Evolutionary conservation across 2,113 vertebrate genomes (phyloP).

Genomic region (Chaetops frenatus): DNA sequence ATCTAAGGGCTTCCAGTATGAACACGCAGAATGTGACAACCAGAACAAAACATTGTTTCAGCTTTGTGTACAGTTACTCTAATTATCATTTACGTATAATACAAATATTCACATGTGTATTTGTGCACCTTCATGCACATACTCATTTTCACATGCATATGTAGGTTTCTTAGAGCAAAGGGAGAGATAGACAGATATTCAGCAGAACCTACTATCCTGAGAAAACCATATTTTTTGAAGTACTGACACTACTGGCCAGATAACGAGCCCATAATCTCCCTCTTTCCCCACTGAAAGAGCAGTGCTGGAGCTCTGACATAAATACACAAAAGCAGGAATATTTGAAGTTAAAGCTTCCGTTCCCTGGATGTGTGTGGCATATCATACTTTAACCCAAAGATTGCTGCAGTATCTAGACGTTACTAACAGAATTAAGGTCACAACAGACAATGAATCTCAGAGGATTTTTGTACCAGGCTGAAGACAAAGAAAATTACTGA

Average conservation of each 20-base stretch:
- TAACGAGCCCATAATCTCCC: neutral
- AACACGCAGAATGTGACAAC: neutral
- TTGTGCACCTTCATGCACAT: neutral
- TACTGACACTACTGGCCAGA: neutral
- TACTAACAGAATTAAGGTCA: constrained; percentile 26
- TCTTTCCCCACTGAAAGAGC: neutral
- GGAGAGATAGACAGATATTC: neutral
- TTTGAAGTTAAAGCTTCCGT: neutral
- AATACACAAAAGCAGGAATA: neutral
- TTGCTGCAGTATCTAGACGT: neutral
- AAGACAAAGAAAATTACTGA: neutral
- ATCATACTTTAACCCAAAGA: neutral
- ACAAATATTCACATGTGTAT: neutral
- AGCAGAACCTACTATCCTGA: neutral
- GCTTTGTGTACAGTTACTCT: neutral
- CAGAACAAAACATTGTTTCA: neutral
- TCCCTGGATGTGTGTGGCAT: neutral
- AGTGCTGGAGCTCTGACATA: neutral
- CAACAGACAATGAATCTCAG: neutral
- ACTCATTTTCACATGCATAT: neutral
- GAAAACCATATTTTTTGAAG: neutral
- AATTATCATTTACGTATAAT: neutral
- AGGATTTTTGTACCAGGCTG: neutral
- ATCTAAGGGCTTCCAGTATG: neutral
- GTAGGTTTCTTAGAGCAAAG: neutral